phyloP scores from a whole-genome alignment of 2,113 vertebrate genomes.

The Nycticryphes semicollaris region DNA sequence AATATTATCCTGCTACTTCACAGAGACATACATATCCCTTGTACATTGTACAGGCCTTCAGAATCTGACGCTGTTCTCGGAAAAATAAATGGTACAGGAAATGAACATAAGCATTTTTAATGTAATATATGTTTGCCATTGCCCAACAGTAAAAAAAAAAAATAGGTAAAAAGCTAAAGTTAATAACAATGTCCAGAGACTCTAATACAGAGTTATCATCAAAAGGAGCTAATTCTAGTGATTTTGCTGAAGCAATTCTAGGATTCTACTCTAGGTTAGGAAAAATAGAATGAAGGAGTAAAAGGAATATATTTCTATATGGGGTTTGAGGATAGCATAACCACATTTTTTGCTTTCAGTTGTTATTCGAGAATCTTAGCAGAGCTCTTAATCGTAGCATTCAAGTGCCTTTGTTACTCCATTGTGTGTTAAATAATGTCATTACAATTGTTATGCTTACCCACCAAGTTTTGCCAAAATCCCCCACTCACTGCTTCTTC shows the following conservation, averaged over 20 bases:
- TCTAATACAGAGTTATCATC: neutral
- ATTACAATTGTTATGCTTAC: constrained; percentile 41
- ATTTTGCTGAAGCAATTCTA: neutral
- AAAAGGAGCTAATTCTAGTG: neutral
- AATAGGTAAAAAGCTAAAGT: neutral
- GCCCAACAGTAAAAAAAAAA: constrained; percentile 9
- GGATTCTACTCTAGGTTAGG: neutral
- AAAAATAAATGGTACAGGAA: neutral
- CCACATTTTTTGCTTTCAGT: neutral
- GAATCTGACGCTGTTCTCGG: neutral
- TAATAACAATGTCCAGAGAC: neutral
- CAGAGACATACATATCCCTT: neutral
- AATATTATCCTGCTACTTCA: neutral
- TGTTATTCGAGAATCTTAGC: neutral
- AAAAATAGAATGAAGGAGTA: neutral
- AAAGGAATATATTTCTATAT: neutral
- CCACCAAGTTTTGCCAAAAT: constrained; percentile 60
- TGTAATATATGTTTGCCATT: neutral
- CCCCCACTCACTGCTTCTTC: constrained; percentile 57
- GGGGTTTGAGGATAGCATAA: neutral
- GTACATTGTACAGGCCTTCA: neutral
- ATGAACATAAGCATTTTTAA: neutral
- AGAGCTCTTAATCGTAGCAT: neutral
- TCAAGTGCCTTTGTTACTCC: constrained; percentile 42
- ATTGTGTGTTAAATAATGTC: constrained; percentile 55